A percentile compares a stretch with the other conserved stretches of the same genome.
phyloP scores from a whole-genome alignment of 2,888 invertebrate genomes.

The Spodoptera picta region DNA sequence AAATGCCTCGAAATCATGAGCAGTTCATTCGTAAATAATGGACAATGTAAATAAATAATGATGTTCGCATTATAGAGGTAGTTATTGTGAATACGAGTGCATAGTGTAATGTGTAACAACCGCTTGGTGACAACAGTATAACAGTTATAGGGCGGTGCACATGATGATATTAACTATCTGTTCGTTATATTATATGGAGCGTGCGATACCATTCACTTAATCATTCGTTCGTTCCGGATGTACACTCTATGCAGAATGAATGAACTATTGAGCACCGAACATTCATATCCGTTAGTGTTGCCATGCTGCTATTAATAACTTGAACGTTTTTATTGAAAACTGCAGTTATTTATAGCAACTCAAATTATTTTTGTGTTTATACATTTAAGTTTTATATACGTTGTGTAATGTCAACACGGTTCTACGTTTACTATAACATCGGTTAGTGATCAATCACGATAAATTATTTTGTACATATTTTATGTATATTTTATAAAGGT shows the following conservation, averaged over 20 bases:
- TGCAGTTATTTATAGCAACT: constrained; percentile 17
- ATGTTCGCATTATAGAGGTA: neutral
- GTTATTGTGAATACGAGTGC: constrained; percentile 32
- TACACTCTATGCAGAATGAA: constrained; percentile 43
- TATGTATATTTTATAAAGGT: too few species aligned
- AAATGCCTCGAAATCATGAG: constrained; percentile 15
- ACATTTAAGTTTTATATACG: too few species aligned
- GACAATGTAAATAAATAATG: constrained; percentile 22
- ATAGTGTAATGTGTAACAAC: constrained; percentile 27
- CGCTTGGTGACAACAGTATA: constrained; percentile 39
- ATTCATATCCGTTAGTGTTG: constrained; percentile 43
- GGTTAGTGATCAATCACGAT: constrained; percentile 26
- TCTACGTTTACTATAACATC: constrained; percentile 5
- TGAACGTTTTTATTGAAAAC: constrained; percentile 29
- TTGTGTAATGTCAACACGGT: constrained; percentile 5
- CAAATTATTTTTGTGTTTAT: neutral
- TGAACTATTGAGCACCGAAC: constrained; percentile 44
- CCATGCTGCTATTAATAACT: constrained; percentile 37
- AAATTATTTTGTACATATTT: neutral
- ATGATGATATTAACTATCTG: constrained; percentile 25
- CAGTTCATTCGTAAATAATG: constrained; percentile 14
- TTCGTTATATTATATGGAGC: constrained; percentile 55
- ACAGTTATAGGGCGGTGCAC: constrained; percentile 45
- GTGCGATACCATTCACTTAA: constrained; percentile 54
- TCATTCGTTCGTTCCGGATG: constrained; percentile 53